Evolutionary conservation across 2,888 invertebrate genomes (phyloP).

Genomic region (Clistopyga incitator): DNA sequence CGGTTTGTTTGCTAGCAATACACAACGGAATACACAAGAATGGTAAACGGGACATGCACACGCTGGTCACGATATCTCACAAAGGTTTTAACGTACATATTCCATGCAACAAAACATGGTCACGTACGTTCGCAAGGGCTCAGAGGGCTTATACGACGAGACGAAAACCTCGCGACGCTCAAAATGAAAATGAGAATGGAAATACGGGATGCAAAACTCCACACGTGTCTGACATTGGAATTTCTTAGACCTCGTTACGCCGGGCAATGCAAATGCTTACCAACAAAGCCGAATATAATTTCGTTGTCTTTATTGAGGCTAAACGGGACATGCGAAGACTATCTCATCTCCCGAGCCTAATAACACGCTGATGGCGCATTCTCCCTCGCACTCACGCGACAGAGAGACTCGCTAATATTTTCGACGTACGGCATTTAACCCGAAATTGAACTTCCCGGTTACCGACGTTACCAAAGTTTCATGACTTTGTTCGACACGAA

Average conservation of each 20-base stretch:
- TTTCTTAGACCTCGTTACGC: background rate
- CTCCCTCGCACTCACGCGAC: background rate
- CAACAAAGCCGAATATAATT: background rate
- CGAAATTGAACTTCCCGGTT: background rate
- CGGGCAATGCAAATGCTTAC: background rate
- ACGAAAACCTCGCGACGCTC: conserved; percentile 11
- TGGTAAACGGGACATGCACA: conserved; percentile 60
- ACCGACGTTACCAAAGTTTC: background rate
- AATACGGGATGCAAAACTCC: conserved; percentile 20
- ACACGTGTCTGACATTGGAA: conserved; percentile 20
- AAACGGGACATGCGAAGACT: background rate
- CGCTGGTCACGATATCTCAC: conserved; percentile 51
- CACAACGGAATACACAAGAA: conserved; percentile 53
- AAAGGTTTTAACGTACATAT: conserved; percentile 36
- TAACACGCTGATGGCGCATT: background rate
- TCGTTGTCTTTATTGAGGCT: background rate
- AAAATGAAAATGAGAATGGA: conserved; percentile 26
- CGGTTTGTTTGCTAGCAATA: conserved; percentile 44
- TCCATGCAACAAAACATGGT: conserved; percentile 54
- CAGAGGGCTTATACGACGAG: conserved; percentile 15
- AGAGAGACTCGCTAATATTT: background rate
- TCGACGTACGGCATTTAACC: background rate
- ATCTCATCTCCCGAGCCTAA: background rate
- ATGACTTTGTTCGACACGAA: background rate
- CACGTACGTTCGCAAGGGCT: conserved; percentile 39